phyloP scores from a whole-genome alignment of 2,113 vertebrate genomes.

The Egretta garzetta region DNA sequence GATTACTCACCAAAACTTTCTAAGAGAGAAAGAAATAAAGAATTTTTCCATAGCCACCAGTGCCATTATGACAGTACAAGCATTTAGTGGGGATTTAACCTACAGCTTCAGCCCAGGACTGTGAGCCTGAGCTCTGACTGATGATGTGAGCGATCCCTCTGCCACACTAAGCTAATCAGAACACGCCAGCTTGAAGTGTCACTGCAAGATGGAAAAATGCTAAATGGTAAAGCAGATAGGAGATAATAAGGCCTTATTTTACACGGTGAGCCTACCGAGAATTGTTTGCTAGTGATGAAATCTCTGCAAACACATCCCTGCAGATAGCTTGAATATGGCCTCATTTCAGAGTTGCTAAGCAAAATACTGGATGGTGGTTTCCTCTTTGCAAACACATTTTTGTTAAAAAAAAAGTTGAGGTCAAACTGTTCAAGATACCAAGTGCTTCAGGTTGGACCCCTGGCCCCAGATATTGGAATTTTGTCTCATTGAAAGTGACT shows the following conservation, averaged over 20 bases:
- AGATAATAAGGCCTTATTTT: constrained; percentile 51
- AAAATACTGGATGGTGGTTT: background rate
- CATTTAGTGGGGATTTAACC: background rate
- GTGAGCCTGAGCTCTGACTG: background rate
- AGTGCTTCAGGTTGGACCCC: background rate
- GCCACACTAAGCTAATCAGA: constrained; percentile 19
- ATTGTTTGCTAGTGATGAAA: constrained; percentile 27
- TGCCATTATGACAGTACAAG: background rate
- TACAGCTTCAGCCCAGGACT: background rate
- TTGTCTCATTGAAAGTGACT: background rate
- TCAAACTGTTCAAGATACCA: background rate
- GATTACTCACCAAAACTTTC: background rate
- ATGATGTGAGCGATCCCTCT: background rate
- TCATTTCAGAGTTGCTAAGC: background rate
- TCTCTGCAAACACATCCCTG: background rate
- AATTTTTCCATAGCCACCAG: background rate
- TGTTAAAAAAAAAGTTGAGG: background rate
- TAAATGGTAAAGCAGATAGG: constrained; percentile 59
- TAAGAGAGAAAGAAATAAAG: background rate
- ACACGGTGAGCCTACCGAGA: constrained; percentile 6
- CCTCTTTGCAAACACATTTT: background rate
- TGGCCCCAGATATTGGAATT: background rate
- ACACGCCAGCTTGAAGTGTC: constrained; percentile 48
- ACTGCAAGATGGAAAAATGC: constrained; percentile 46
- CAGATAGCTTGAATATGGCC: background rate